Base-by-base conservation (phyloP, 2,113 vertebrate species). In the Mirza zaza region DNA sequence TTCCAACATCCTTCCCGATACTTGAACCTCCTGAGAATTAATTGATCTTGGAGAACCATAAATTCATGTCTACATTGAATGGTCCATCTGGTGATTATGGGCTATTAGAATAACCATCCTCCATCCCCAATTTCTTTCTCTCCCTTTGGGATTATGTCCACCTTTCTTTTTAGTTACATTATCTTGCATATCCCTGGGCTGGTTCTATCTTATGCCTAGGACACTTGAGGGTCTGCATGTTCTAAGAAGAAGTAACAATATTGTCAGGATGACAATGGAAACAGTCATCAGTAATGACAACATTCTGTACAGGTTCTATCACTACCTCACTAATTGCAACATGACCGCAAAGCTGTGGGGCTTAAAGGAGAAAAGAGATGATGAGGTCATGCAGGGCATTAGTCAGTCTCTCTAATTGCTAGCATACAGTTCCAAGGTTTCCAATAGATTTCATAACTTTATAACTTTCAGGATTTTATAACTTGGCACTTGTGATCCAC, bases 381-480 rank as follows among this genome's bases (percentile, higher is more conserved):
- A 42, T 90, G 83, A 95, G 48, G 67, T 91, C 87, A 83, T n/a
- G 42, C 0, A 17, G n/a, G 32, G 48, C 55, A 73, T 84, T 77
- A 90, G n/a, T 95, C 86, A 89, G 18, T 29, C 57, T 94, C 36
- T 81, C 50, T 97, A 77, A 95, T 21, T 63, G 68, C 67, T 48
- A 91, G 57, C 27, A 12, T 36, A 20, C 48, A 42, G 83, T 80
- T 85, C 71, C 39, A 61, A 86, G 34, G 71, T 92, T 95, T 85
- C 90, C 48, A 42, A 25, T 1, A 73, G 59, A 95, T 45, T 45
- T 45, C 8, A 45, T 1, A 45, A 45, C 45, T 45, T 45, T 1
- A 45, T 45, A 81, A 52, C 77, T 92, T 95, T 76, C 42, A 88
- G 32, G 96, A 42, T 87, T 94, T 97, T 97, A 87, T 93, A 90